These are phyloP conservation scores for Pituophis catenifer DNA, from an alignment of 2,113 vertebrate species.

Conservation along the genomic window DNA sequence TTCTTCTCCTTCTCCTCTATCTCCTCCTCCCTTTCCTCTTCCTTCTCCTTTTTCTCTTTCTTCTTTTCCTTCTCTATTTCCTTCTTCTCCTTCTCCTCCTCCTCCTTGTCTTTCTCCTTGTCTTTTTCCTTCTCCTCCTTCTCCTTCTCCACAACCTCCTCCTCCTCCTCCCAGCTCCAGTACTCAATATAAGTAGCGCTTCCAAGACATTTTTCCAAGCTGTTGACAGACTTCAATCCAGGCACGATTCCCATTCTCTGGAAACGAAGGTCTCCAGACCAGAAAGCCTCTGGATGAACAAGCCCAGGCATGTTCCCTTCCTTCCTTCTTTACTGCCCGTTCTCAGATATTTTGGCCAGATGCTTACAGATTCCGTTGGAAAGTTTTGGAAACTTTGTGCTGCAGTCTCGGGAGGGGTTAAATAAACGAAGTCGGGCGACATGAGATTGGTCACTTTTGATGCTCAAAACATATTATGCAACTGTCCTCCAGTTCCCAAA, in stretches of 20 bases:
- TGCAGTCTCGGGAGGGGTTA: neutral
- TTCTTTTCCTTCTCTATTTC: too few species aligned
- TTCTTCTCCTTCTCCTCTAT: too few species aligned
- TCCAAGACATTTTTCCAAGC: neutral
- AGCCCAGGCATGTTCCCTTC: conserved; percentile 3
- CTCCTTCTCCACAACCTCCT: too few species aligned
- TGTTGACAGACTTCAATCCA: neutral
- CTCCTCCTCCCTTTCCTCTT: too few species aligned
- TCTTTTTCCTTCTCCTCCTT: too few species aligned
- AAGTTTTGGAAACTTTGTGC: neutral
- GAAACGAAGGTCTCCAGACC: neutral
- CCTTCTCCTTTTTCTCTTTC: too few species aligned
- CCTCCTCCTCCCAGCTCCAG: neutral
- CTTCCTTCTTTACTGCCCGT: neutral
- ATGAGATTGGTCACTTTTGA: neutral
- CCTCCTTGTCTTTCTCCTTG: too few species aligned
- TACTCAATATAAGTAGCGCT: neutral
- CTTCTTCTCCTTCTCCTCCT: too few species aligned
- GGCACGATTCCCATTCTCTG: neutral
- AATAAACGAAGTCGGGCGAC: neutral
- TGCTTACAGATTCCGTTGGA: neutral
- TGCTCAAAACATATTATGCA: neutral
- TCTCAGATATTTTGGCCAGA: neutral
- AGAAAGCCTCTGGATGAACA: neutral
- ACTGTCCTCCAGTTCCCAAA: neutral